Base-by-base conservation (phyloP, 1,140 invertebrate species). In the Gryon sp. region DNA sequence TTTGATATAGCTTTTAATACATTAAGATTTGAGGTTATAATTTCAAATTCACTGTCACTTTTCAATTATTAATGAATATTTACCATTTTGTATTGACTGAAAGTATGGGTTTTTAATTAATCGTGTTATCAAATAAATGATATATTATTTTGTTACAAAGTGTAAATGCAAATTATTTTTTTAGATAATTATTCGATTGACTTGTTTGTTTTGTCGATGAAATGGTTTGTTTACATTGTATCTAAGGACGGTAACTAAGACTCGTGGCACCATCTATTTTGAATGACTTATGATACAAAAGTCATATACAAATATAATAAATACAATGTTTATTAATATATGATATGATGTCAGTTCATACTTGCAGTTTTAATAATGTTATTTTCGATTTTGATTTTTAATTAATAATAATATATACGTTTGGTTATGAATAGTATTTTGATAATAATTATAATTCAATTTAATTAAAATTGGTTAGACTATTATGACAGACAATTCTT, bases 181-280 rank as follows among this genome's bases (percentile, higher is more conserved):
- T n/a, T n/a, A n/a, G n/a, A n/a, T n/a, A n/a, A n/a, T n/a, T 15
- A 9, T 59, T 22, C 3, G 2, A 16, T 40, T 20, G 34, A 26
- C 32, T n/a, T n/a, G n/a, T n/a, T n/a, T n/a, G 32, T 18, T 9
- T 24, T 7, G 22, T 53, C 60, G 46, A 65, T 53, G 53, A 43
- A 9, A 32, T 11, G 28, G 12, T 53, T 52, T 65, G 48, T 65
- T 65, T 52, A 14, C 19, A 16, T 43, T 8, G 60, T 65, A 43
- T 38, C 48, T 11, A 65, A n/a, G 60, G 18, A 38, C 26, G 60
- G 60, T 63, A 41, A 48, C 59, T 9, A 50, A 30, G 34, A 41
- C 18, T 5, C 0, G 1, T 41, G 9, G 11, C 24, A 28, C 38
- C 36, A 52, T 19, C 46, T 65, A 12, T 24, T 6, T 0, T 2